Conservation (phyloP, 1,140 invertebrate genomes). For the Hesperophylax magnus region DNA sequence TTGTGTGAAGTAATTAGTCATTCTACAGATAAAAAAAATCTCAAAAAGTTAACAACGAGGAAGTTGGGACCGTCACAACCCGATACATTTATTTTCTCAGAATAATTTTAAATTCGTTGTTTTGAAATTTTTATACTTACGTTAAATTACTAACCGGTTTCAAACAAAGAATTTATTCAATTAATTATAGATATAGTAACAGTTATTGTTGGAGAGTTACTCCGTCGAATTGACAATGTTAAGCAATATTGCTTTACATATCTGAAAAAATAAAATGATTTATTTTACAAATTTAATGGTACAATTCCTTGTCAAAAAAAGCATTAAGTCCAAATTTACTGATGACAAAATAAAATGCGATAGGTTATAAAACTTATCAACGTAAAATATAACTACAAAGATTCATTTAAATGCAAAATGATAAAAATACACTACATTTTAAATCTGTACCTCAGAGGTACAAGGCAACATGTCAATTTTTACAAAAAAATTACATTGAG, state of each 20-base stretch:
- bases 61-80: too few species aligned
- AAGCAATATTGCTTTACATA: not conserved
- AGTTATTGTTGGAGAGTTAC: not conserved
- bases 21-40: not conserved
- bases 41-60: not conserved
- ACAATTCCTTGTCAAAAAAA: not conserved
- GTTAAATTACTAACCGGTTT: not conserved
- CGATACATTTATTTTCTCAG: not conserved
- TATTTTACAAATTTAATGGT: not conserved
- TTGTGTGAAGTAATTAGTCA: not conserved
- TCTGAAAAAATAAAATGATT: not conserved
- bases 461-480: too few species aligned
- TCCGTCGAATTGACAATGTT: not conserved
- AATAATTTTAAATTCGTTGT: conserved; percentile 5
- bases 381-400: not conserved
- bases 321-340: not conserved
- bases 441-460: not conserved
- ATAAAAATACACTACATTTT: conserved; percentile 6
- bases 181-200: not conserved
- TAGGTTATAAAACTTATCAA: too few species aligned
- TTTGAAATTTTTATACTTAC: not conserved
- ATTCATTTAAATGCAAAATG: conserved; percentile 16
- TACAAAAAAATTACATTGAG: too few species aligned
- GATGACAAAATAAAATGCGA: not conserved
- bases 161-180: not conserved